These are phyloP conservation scores for Sebastes itinus DNA, from an alignment of 2,797 vertebrate genomes.

Conservation along the genomic window DNA sequence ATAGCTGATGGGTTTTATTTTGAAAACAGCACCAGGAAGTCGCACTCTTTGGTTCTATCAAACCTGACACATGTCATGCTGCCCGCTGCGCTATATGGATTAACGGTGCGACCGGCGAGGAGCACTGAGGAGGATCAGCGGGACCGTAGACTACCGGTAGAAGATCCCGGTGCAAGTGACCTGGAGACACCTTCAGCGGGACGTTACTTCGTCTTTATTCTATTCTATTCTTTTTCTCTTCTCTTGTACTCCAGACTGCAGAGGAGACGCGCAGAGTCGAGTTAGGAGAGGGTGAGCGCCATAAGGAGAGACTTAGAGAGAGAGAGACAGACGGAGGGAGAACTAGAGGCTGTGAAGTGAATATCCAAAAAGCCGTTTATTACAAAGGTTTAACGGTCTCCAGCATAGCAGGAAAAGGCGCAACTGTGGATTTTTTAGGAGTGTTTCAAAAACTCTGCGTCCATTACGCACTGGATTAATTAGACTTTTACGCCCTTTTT, in stretches of 20 bases:
- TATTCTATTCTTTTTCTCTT: not conserved
- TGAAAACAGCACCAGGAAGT: constrained; percentile 49
- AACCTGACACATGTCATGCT: not conserved
- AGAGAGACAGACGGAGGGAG: not conserved
- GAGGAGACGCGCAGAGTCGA: constrained; percentile 33
- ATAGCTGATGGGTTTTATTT: constrained; percentile 37
- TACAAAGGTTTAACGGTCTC: not conserved
- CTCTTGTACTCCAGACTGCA: constrained; percentile 21
- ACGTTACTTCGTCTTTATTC: not conserved
- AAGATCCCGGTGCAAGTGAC: constrained; percentile 5
- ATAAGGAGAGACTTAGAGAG: constrained; percentile 16
- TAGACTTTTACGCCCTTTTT: constrained; percentile 31
- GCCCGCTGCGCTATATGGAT: constrained; percentile 45
- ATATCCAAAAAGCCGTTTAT: constrained; percentile 14
- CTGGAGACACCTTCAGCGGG: constrained; percentile 3
- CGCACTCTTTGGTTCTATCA: rapidly evolving
- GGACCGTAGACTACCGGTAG: constrained; percentile 21
- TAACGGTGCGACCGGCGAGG: constrained; percentile 49
- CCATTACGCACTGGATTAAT: constrained; percentile 29
- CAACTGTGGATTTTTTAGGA: constrained; percentile 6
- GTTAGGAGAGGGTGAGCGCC: constrained; percentile 34
- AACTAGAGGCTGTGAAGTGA: constrained; percentile 17
- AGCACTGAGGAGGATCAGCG: constrained; percentile 42
- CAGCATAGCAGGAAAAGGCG: not conserved
- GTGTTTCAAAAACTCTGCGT: constrained; percentile 5